Conservation (phyloP, 2,113 vertebrate species). For the Halichoerus grypus region DNA sequence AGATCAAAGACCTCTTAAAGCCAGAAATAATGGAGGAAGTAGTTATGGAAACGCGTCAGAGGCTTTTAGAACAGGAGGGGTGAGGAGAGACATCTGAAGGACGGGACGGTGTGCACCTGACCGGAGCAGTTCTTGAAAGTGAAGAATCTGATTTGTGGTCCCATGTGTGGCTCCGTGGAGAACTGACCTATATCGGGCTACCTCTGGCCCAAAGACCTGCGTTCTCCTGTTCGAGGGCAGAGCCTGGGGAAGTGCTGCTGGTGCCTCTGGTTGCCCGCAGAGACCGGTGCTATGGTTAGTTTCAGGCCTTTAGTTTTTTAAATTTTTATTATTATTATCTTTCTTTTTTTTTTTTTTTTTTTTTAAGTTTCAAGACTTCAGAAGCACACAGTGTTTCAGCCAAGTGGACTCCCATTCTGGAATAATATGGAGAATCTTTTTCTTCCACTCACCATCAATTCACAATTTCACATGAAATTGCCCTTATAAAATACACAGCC, state of each 20-base stretch:
- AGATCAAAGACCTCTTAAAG: conserved; percentile 98
- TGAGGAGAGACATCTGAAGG: conserved; percentile 77
- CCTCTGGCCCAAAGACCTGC: background rate
- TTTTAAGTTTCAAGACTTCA: background rate
- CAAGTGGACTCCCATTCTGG: background rate
- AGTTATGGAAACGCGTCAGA: conserved; percentile 94
- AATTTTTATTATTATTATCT: background rate
- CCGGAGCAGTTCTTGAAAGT: background rate
- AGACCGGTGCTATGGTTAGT: background rate
- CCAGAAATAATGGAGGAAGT: conserved; percentile 96
- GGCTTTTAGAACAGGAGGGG: conserved; percentile 94
- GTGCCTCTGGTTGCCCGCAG: background rate
- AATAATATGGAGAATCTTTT: background rate
- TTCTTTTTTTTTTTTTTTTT: background rate
- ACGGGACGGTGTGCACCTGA: background rate
- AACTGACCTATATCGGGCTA: fast-evolving
- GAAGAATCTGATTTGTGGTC: background rate
- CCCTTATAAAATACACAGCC: background rate
- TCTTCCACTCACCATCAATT: background rate
- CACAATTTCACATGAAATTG: background rate
- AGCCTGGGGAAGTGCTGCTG: background rate
- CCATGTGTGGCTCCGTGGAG: background rate
- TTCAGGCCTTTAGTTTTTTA: background rate
- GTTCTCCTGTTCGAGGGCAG: background rate
- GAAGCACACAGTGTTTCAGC: background rate